A percentile compares a stretch with the other conserved stretches of the same genome.
phyloP scores from a whole-genome alignment of 2,113 vertebrate genomes.

The Coracopsis vasa region DNA sequence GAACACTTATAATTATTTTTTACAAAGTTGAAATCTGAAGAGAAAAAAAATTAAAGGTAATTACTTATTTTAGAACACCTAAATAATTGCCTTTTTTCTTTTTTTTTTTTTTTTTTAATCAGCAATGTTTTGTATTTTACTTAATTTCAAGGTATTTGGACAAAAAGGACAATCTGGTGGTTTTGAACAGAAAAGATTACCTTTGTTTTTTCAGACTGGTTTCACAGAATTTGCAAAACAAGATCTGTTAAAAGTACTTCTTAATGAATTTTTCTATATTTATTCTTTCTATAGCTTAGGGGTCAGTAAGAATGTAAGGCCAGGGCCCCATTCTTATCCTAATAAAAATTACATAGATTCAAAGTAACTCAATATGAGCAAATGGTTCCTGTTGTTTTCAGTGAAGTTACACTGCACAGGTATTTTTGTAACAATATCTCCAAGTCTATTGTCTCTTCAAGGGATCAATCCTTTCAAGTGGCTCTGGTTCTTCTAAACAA shows the following conservation, averaged over 20 bases:
- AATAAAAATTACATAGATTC: conserved; percentile 16
- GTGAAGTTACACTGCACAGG: not conserved
- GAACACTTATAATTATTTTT: not conserved
- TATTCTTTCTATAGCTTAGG: not conserved
- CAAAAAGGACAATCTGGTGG: not conserved
- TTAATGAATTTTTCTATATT: not conserved
- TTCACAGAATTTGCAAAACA: not conserved
- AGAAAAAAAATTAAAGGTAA: not conserved
- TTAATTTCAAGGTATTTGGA: not conserved
- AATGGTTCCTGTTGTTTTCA: not conserved
- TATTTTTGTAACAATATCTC: not conserved
- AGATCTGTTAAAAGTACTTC: not conserved
- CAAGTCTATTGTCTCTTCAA: not conserved
- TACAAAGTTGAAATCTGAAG: not conserved
- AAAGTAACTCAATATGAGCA: not conserved
- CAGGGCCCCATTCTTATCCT: not conserved
- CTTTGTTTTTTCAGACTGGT: not conserved
- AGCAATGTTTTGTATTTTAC: not conserved
- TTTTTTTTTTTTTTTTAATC: not conserved
- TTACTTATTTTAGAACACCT: not conserved
- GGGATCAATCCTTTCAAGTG: not conserved
- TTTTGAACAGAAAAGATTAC: not conserved
- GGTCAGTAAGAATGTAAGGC: not conserved
- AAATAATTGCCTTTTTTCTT: not conserved
- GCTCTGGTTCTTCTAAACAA: not conserved